phyloP scores from a whole-genome alignment of 2,113 vertebrate genomes.

The Uria aalge region DNA sequence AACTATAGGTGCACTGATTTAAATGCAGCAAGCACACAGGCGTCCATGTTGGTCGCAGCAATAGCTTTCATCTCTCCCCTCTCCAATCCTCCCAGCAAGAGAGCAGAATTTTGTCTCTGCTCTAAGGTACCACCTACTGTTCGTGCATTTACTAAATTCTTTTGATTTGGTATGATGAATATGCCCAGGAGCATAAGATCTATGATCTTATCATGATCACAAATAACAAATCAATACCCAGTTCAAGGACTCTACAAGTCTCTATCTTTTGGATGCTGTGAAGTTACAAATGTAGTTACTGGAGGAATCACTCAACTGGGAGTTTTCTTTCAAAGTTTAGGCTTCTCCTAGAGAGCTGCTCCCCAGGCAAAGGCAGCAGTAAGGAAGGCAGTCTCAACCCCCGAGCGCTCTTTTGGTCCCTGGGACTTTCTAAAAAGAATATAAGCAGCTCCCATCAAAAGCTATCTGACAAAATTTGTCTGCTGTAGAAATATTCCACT shows the following conservation, averaged over 20 bases:
- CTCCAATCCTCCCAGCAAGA: neutral
- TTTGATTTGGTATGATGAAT: neutral
- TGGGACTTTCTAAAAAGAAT: neutral
- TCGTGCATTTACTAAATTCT: accelerated
- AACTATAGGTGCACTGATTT: accelerated
- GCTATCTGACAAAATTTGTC: neutral
- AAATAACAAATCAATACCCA: neutral
- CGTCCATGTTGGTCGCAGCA: neutral
- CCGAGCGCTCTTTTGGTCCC: neutral
- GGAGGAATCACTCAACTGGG: neutral
- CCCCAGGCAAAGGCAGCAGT: neutral
- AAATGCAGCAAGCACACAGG: neutral
- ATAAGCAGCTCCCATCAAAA: neutral
- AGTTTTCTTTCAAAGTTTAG: neutral
- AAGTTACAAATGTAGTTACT: neutral
- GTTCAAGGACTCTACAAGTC: neutral
- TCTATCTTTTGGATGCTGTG: too few species aligned
- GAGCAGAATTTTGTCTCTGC: neutral
- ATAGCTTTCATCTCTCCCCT: neutral
- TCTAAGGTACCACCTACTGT: neutral
- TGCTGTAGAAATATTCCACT: neutral
- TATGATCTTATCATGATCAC: neutral
- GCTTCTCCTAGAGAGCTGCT: neutral
- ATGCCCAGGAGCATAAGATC: neutral
- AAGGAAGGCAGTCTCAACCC: neutral